These are phyloP conservation scores for Halichoeres trimaculatus DNA, from an alignment of 2,113 vertebrate genomes.

Conservation along the genomic window DNA sequence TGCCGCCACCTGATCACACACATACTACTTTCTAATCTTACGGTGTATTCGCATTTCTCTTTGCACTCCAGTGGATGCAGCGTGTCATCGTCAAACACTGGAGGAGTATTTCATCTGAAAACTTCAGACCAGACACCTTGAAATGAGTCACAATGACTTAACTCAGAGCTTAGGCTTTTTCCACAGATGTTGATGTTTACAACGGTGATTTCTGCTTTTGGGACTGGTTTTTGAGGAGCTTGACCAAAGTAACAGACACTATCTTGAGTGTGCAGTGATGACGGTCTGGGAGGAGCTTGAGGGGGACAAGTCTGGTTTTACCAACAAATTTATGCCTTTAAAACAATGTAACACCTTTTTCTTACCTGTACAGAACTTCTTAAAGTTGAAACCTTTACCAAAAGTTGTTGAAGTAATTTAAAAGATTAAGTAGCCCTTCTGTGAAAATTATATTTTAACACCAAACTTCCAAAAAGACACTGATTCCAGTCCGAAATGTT, in stretches of 20 bases:
- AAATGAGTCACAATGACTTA: conserved; percentile 3
- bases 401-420: conserved; percentile 23
- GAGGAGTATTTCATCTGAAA: conserved; percentile 22
- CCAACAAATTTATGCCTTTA: conserved; percentile 17
- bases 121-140: conserved; percentile 21
- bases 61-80: conserved; percentile 27
- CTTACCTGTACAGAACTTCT: conserved; percentile 29
- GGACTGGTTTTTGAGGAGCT: conserved; percentile 51
- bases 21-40: conserved; percentile 49
- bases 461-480: no score
- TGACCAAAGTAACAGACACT: conserved; percentile 71
- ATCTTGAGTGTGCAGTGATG: conserved; percentile 65
- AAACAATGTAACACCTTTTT: conserved; percentile 46
- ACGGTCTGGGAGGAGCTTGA: conserved; percentile 48
- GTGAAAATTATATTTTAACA: no score
- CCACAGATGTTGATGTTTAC: conserved; percentile 45
- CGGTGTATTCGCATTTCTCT: conserved; percentile 28
- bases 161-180: conserved; percentile 3
- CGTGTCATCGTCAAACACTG: conserved; percentile 22
- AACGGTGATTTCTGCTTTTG: conserved; percentile 15
- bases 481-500: no score
- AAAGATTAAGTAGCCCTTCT: conserved; percentile 18
- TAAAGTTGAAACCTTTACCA: conserved; percentile 6
- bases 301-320: conserved; percentile 37
- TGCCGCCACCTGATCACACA: conserved; percentile 46